Evolutionary conservation across 2,888 invertebrate species (phyloP).

Genomic region (Crematogaster levior): DNA sequence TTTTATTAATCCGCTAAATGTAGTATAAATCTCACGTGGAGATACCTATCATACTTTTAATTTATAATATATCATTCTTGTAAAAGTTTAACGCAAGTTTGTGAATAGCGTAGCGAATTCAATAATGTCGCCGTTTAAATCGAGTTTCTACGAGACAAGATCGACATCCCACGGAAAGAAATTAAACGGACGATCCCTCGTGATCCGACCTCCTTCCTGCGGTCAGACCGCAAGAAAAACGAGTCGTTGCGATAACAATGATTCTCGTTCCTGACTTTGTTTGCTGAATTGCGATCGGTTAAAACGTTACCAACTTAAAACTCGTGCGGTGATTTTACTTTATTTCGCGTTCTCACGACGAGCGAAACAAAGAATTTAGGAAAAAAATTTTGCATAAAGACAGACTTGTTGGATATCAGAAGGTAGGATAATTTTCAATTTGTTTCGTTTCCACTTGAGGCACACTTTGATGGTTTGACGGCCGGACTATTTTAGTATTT

Average conservation of each 20-base stretch:
- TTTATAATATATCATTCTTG: neutral
- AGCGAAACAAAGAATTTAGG: neutral
- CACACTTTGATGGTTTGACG: neutral
- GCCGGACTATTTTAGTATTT: neutral
- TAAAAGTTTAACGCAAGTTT: neutral
- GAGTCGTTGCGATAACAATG: neutral
- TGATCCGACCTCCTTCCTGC: neutral
- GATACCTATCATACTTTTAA: neutral
- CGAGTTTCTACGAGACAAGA: neutral
- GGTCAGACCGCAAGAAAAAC: slow-evolving; percentile 19
- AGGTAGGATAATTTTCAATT: neutral
- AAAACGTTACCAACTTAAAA: neutral
- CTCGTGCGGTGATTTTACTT: neutral
- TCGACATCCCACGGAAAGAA: slow-evolving; percentile 12
- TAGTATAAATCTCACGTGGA: neutral
- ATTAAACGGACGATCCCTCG: slow-evolving; percentile 4
- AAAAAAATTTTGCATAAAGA: neutral
- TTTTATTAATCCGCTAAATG: neutral
- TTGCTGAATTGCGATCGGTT: neutral
- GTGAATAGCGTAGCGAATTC: neutral
- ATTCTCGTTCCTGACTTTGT: slow-evolving; percentile 19
- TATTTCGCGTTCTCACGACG: neutral
- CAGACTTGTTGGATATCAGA: neutral
- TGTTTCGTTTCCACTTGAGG: neutral
- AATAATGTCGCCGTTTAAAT: neutral